Evolutionary conservation across 2,797 vertebrate genomes (phyloP).

Genomic region (Bradypodion ventrale): DNA sequence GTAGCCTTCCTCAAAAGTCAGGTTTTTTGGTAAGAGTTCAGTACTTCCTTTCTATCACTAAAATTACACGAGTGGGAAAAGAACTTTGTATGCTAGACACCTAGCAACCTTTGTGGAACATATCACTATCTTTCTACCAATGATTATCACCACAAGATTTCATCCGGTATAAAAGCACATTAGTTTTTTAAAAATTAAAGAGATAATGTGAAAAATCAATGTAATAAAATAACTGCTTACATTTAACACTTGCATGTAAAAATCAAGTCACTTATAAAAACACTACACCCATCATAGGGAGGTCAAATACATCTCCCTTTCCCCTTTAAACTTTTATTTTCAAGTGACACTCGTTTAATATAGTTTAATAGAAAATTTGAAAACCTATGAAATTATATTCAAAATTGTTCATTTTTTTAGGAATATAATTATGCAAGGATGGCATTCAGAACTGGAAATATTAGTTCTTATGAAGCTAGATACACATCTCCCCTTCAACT

Average conservation of each 20-base stretch:
- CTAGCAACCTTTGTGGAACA: slow-evolving; percentile 62
- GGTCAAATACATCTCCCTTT: not conserved
- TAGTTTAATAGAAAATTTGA: too few relatives aligned
- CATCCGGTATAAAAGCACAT: slow-evolving; percentile 60
- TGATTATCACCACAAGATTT: slow-evolving; percentile 49
- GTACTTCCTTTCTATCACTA: slow-evolving; percentile 74
- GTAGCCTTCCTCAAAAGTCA: slow-evolving; percentile 67
- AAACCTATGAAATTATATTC: not conserved
- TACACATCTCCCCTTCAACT: not conserved
- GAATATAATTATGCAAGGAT: not conserved
- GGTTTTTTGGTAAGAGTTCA: slow-evolving; percentile 70
- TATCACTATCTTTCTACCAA: slow-evolving; percentile 61
- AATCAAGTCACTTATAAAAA: not conserved
- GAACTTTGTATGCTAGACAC: slow-evolving; percentile 75
- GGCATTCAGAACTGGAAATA: not conserved
- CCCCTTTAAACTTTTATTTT: not conserved
- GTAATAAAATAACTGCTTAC: slow-evolving; percentile 24
- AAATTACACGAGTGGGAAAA: slow-evolving; percentile 76
- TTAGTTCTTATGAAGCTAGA: not conserved
- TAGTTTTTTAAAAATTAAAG: too few relatives aligned
- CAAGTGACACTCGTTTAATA: not conserved
- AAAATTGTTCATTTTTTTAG: not conserved
- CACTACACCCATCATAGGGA: not conserved
- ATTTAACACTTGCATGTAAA: not conserved
- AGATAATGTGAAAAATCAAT: too few relatives aligned